Conservation (phyloP, 2,797 vertebrate species). For the Chloroceryle amazona region DNA sequence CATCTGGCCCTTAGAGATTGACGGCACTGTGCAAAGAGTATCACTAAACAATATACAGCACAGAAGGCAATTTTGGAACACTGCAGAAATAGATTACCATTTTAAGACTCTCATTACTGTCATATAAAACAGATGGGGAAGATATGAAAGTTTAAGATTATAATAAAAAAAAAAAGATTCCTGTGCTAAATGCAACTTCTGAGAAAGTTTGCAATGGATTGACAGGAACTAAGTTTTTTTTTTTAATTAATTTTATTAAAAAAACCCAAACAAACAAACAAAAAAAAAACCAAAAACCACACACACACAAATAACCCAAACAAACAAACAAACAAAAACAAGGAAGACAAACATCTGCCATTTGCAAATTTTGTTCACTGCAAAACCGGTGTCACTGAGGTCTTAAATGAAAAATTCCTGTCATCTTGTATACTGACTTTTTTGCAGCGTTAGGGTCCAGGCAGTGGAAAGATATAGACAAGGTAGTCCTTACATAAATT, state of each 20-base stretch:
- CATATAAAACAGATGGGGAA: constrained; percentile 69
- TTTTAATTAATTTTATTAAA: background rate
- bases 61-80: constrained; percentile 65
- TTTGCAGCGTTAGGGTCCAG: background rate
- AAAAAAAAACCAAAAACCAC: background rate
- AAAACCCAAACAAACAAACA: background rate
- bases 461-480: background rate
- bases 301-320: no score
- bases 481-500: background rate
- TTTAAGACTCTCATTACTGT: constrained; percentile 70
- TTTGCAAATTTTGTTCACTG: background rate
- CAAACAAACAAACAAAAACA: background rate
- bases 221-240: background rate
- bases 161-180: background rate
- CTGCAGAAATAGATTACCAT: constrained; percentile 52
- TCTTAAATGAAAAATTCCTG: background rate
- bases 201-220: constrained; percentile 60
- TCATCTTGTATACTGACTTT: background rate
- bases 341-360: background rate
- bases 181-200: constrained; percentile 51
- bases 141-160: constrained; percentile 37
- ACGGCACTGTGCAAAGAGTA: constrained; percentile 11
- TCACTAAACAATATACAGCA: constrained; percentile 53
- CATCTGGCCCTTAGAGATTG: constrained; percentile 41
- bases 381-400: background rate